Percentiles rank a stretch among this genome's conserved stretches.
Evolutionary conservation across 2,113 vertebrate genomes (phyloP).

Genomic region (Megaceryle torquata): DNA sequence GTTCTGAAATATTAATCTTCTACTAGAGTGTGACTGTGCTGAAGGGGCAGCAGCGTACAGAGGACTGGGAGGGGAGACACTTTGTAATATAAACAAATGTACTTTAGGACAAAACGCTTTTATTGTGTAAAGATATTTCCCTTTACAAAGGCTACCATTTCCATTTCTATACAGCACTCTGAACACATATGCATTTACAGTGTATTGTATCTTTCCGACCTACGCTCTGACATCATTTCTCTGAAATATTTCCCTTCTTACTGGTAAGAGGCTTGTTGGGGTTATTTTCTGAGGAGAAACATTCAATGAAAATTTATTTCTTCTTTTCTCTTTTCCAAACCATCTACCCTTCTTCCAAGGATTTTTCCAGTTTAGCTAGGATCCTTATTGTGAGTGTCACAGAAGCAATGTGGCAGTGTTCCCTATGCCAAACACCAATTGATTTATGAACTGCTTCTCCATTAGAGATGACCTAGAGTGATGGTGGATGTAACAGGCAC

Average conservation of each 20-base stretch:
- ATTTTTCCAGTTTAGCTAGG: neutral
- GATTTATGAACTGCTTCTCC: slow-evolving; percentile 23
- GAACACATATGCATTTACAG: neutral
- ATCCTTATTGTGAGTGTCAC: neutral
- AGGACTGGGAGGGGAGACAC: neutral
- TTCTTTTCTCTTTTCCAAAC: neutral
- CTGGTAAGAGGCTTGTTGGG: neutral
- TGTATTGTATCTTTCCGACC: neutral
- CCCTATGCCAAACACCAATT: neutral
- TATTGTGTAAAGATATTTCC: neutral
- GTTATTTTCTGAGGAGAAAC: neutral
- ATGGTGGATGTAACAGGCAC: neutral
- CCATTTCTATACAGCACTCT: neutral
- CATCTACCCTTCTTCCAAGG: neutral
- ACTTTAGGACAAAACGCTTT: slow-evolving; percentile 23
- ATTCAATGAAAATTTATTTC: neutral
- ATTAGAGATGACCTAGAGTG: neutral
- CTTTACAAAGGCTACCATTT: neutral
- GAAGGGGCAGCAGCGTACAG: neutral
- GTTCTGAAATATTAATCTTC: slow-evolving; percentile 88
- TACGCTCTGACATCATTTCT: neutral
- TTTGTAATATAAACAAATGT: slow-evolving; percentile 31
- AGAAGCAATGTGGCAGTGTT: neutral
- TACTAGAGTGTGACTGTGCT: slow-evolving; percentile 64
- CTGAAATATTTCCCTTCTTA: neutral